These are phyloP conservation scores for Alloscopus bannaensis DNA, from an alignment of 2,888 invertebrate genomes.

Conservation along the genomic window DNA sequence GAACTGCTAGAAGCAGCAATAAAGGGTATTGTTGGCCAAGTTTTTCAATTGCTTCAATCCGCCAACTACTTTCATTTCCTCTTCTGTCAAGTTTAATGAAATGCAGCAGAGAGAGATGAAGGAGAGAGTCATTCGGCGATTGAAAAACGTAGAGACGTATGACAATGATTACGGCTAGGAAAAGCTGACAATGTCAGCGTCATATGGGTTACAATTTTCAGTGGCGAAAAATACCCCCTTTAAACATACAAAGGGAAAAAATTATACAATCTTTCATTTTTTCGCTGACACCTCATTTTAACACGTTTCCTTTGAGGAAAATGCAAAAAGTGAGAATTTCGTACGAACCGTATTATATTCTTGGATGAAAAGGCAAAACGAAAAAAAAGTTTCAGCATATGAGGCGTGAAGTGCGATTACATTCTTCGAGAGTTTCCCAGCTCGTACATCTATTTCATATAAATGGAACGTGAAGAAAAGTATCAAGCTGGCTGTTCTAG, in stretches of 20 bases:
- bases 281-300: background rate
- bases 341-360: background rate
- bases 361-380: constrained; percentile 8
- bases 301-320: background rate
- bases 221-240: constrained; percentile 2
- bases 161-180: no score
- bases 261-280: background rate
- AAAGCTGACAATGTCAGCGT: background rate
- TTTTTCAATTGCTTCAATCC: no score
- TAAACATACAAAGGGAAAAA: no score
- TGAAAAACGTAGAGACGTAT: no score
- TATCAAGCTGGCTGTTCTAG: background rate
- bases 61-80: no score
- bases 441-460: background rate
- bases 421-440: constrained; percentile 5
- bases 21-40: no score
- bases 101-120: background rate
- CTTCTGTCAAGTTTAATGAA: no score
- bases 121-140: background rate
- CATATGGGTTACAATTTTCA: background rate
- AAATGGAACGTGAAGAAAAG: background rate
- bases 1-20: no score
- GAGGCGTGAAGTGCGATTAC: constrained; percentile 45
- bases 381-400: constrained; percentile 31
- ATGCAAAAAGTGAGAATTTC: background rate